Conservation (phyloP, 2,113 vertebrate species). For the Taurulus bubalis region DNA sequence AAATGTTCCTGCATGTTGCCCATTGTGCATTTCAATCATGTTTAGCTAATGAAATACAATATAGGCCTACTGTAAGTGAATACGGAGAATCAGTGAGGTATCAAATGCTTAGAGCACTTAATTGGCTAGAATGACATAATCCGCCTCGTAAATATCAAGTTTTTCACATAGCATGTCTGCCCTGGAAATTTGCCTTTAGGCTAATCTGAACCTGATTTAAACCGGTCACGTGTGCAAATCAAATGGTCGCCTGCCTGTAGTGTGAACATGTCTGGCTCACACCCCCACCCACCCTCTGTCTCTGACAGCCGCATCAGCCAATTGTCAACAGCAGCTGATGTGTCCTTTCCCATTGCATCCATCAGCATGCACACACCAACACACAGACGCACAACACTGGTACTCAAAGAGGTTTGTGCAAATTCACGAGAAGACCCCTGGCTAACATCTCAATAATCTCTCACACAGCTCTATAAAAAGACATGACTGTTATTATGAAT, state of each 20-base stretch:
- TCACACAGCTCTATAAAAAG: slow-evolving; percentile 29
- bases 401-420: slow-evolving; percentile 38
- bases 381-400: slow-evolving; percentile 5
- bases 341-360: slow-evolving; percentile 30
- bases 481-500: slow-evolving; percentile 3
- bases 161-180: not conserved
- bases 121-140: not conserved
- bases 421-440: slow-evolving; percentile 32
- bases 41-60: not conserved
- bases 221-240: not conserved
- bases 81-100: not conserved
- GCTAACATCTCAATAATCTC: slow-evolving; percentile 32
- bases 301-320: slow-evolving; percentile 56
- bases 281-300: slow-evolving; percentile 8
- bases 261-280: slow-evolving; percentile 19
- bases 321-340: slow-evolving; percentile 70
- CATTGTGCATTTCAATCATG: not conserved
- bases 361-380: slow-evolving; percentile 4
- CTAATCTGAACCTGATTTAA: not conserved
- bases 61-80: not conserved
- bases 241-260: not conserved
- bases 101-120: not conserved
- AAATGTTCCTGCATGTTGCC: not conserved
- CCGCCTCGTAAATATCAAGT: not conserved
- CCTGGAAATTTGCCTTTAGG: not conserved